phyloP scores from a whole-genome alignment of 2,888 invertebrate species.

The Diarsia rubi region DNA sequence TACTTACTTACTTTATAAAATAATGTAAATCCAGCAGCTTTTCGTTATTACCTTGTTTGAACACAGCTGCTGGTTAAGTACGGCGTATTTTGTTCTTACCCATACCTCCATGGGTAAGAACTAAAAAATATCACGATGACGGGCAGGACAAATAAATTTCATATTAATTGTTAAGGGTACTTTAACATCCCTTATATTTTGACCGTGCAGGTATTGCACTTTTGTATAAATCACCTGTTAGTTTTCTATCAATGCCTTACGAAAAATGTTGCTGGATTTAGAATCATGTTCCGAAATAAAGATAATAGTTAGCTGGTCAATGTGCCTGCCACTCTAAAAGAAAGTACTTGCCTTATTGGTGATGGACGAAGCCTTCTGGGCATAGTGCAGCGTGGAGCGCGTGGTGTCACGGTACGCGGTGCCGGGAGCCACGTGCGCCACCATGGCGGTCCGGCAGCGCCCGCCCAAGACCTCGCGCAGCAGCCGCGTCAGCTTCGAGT shows the following conservation, averaged over 20 bases:
- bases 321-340: conserved; percentile 89
- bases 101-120: too few species aligned
- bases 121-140: too few species aligned
- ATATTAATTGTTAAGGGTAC: too few species aligned
- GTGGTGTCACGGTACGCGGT: conserved; percentile 96
- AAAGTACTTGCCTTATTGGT: conserved; percentile 94
- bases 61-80: too few species aligned
- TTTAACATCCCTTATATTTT: background rate
- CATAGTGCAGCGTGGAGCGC: conserved; percentile 98
- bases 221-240: background rate
- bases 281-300: background rate
- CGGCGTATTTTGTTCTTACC: too few species aligned
- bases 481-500: conserved; percentile 98
- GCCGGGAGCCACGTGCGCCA: conserved; percentile 98
- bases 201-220: background rate
- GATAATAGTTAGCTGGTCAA: background rate
- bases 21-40: background rate
- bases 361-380: conserved; percentile 97
- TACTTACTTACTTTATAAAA: too few species aligned
- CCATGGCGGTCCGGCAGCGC: conserved; percentile 99
- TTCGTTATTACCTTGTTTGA: background rate
- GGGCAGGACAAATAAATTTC: too few species aligned
- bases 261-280: background rate
- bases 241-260: background rate
- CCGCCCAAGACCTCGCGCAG: conserved; percentile 97